Conservation (phyloP, 64 coral and sea anemone genomes). For the Platygyra sinensis region DNA sequence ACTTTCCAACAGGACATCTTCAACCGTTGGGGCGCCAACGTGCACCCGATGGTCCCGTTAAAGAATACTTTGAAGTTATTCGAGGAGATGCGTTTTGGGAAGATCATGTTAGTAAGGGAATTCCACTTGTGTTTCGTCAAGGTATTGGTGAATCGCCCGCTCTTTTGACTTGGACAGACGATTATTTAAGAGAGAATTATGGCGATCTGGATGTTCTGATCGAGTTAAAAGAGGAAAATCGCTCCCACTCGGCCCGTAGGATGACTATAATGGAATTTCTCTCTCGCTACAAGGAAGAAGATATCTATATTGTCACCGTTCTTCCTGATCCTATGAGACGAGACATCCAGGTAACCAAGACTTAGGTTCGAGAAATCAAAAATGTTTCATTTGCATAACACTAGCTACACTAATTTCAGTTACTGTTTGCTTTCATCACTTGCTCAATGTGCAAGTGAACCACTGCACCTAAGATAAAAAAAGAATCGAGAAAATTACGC, state of each 20-base stretch:
- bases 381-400: neutral
- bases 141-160: constrained; percentile 80
- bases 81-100: constrained; percentile 77
- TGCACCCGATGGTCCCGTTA: constrained; percentile 63
- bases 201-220: constrained; percentile 87
- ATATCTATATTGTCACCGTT: constrained; percentile 84
- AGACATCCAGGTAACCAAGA: constrained; percentile 68
- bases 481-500: too few species aligned
- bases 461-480: too few species aligned
- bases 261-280: constrained; percentile 80
- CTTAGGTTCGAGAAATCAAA: neutral
- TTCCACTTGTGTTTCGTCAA: constrained; percentile 75
- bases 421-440: too few species aligned
- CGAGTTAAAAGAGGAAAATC: constrained; percentile 84
- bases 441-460: too few species aligned
- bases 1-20: constrained; percentile 65
- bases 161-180: constrained; percentile 55
- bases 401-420: too few species aligned
- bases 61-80: constrained; percentile 67
- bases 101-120: constrained; percentile 64
- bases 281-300: constrained; percentile 60
- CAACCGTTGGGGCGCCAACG: constrained; percentile 76
- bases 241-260: constrained; percentile 69
- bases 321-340: constrained; percentile 81
- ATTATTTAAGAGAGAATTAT: constrained; percentile 72